These are phyloP conservation scores for Ophiodon elongatus DNA, from an alignment of 2,113 vertebrate genomes.

Conservation along the genomic window DNA sequence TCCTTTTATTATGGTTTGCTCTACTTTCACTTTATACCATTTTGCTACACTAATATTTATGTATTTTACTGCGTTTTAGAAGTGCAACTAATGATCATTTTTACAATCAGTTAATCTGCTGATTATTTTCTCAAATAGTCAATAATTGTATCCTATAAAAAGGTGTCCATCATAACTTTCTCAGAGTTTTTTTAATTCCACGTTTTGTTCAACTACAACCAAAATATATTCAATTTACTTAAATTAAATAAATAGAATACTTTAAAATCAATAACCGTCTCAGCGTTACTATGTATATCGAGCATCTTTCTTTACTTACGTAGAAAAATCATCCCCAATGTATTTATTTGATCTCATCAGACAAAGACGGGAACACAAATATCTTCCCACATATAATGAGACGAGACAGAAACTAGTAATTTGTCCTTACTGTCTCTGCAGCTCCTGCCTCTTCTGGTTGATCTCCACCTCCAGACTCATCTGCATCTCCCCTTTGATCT, in stretches of 20 bases:
- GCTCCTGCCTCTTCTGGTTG: constrained; percentile 64
- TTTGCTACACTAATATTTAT: background rate
- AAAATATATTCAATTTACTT: too few relatives aligned
- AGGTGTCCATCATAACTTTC: too few relatives aligned
- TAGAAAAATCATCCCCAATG: background rate
- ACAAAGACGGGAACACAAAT: background rate
- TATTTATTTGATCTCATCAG: background rate
- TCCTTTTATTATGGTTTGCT: background rate
- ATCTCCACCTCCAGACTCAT: constrained; percentile 76
- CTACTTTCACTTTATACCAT: background rate
- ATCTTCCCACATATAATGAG: too few relatives aligned
- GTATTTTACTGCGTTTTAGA: background rate
- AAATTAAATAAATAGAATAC: too few relatives aligned
- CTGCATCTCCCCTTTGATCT: constrained; percentile 75
- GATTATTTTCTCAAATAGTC: background rate
- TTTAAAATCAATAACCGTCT: background rate
- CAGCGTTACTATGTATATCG: background rate
- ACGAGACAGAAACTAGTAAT: background rate
- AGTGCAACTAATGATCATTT: background rate
- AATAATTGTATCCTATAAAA: background rate
- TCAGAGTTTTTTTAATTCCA: too few relatives aligned
- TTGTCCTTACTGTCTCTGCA: constrained; percentile 75
- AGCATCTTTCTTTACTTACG: background rate
- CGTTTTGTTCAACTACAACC: too few relatives aligned
- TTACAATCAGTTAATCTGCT: background rate